Base-by-base conservation (phyloP, 2,113 vertebrate genomes). In the Thamnaconus septentrionalis region DNA sequence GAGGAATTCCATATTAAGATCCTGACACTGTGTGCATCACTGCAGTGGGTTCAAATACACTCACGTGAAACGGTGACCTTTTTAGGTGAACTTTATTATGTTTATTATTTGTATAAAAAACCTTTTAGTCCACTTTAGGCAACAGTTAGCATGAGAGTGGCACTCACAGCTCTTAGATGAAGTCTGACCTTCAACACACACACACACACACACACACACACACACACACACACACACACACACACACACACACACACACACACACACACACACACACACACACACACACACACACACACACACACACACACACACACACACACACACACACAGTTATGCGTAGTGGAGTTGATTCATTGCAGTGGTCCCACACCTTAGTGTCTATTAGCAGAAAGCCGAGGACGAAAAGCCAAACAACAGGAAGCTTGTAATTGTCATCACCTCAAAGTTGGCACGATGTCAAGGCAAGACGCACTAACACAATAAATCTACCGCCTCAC, bases 51-150 rank as follows among this genome's bases (percentile, higher is more conserved):
- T 50, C 4, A 52, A n/a, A 12, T 3, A 52, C 11, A 49, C 43
- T 50, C 58, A 66, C 31, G 49, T 7, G 10, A 10, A 4, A n/a
- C 3, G 2, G 8, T 41, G 7, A 53, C 31, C n/a, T 67, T 71
- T 71, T 86, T 84, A 31, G 18, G 18, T 31, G n/a, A 62, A 78
- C 75, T 85, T 68, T 85, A 68, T 83, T 89, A 89, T 86, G 70
- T 83, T 87, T 88, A 84, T 82, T 82, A 80, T 84, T 91, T 83
- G 83, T 90, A 91, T 88, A 89, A 89, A 89, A 89, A 79, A 73
- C n/a, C 58, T 80, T 80, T 72, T 76, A 76, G 69, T 81, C 81
- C 83, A 85, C 80, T 85, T 85, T 86, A 90, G 89, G 89, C 87
- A 89, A 90, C 87, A 88, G 79, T 85, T 85, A 91, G 78, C 76